These are phyloP conservation scores for Pogonognathellus flavescens DNA, from an alignment of 1,140 invertebrate species.

Conservation along the genomic window DNA sequence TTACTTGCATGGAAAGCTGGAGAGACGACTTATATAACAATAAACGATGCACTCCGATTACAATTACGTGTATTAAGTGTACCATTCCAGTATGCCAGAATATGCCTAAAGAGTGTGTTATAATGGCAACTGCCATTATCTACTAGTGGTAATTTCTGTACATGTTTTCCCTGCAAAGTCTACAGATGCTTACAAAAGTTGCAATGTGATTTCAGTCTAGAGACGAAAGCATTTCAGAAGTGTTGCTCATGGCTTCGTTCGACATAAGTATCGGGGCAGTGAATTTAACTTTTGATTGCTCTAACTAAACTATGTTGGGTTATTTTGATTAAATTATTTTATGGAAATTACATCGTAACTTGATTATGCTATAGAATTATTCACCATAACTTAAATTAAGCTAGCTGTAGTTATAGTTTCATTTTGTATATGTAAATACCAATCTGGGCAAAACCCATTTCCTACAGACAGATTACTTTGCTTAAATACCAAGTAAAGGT, in stretches of 20 bases:
- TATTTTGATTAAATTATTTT: conserved; percentile 38
- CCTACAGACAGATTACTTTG: conserved; percentile 37
- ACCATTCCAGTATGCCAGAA: neutral
- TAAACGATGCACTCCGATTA: too few relatives aligned
- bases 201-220: too few relatives aligned
- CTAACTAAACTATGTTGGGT: conserved; percentile 5
- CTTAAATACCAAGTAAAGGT: conserved; percentile 33
- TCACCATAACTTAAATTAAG: too few relatives aligned
- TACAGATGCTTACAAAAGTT: too few relatives aligned
- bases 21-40: neutral
- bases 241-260: too few relatives aligned
- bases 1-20: neutral
- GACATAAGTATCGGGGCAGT: too few relatives aligned
- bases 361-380: neutral
- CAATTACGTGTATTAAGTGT: too few relatives aligned
- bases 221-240: too few relatives aligned
- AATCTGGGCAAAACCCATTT: conserved; percentile 2
- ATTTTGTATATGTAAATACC: neutral
- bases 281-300: too few relatives aligned
- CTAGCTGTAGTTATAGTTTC: too few relatives aligned
- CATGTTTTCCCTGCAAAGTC: too few relatives aligned
- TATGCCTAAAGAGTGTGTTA: conserved; percentile 1
- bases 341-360: conserved; percentile 20
- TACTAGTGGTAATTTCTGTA: too few relatives aligned
- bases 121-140: neutral